Base-by-base conservation (phyloP, 30 jellyfish, hydroid and myxozoan genomes). In the Hydractinia echinata region DNA sequence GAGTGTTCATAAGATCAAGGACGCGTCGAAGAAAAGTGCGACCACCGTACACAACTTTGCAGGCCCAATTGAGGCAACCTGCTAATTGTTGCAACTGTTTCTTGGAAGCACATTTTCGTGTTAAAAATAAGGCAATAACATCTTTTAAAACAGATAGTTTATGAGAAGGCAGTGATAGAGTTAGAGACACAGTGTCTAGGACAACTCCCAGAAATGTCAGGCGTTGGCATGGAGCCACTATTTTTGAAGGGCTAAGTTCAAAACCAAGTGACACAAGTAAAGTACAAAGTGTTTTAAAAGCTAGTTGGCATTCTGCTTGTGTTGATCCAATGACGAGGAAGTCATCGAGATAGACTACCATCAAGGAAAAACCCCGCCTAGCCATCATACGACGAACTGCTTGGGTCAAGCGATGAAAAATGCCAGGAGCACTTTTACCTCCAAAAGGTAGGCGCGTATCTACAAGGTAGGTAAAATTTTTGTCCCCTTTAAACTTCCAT, bases 41-140 rank as follows among this genome's bases (percentile, higher is more conserved):
- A 58, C 69, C 69, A 11, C 69, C 69, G 19, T 58, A 58, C 18
- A 58, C 15, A 58, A 58, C 69, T 58, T 58, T 58, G 69, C 69
- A 58, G 69, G 69, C 69, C 15, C 15, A 58, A 58, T 58, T 58
- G 15, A 58, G 69, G 69, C 69, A 3, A 58, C 69, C 69, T 58
- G 69, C 19, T 16, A 58, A 58, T 58, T 58, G 69, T 16, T 58
- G 69, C 19, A 58, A 16, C 69, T 58, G 69, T 11, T 16, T 13
- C 19, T 58, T 58, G 15, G 3, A 11, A 16, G 69, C 69, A 11
- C 69, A 3, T 58, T 58, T 58, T 13, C 69, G 69, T 58, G 15
- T 58, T 11, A 13, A 58, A 16, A 58, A 58, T 16, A 16, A 58
- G 69, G 69, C 15, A 11, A 58, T 58, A 58, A 58, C 19, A 16